These are phyloP conservation scores for Monomorium pharaonis DNA, from an alignment of 1,140 invertebrate species.

Conservation along the genomic window DNA sequence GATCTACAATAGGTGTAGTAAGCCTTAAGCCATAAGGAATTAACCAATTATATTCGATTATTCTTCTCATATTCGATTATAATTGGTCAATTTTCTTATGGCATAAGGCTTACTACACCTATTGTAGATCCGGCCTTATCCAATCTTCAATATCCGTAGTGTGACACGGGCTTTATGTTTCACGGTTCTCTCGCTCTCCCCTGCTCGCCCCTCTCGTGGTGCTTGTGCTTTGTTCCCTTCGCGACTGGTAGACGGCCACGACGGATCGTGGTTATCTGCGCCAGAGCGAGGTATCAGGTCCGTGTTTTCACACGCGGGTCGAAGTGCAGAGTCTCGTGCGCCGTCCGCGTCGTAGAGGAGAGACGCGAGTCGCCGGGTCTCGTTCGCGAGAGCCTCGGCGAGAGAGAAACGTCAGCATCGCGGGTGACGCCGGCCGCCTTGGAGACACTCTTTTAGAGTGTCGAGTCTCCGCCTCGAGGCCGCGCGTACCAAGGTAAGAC, in stretches of 20 bases:
- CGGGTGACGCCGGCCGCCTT: slow-evolving; percentile 78
- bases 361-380: background rate
- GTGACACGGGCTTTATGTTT: too few species aligned
- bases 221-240: slow-evolving; percentile 59
- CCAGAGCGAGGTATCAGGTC: background rate
- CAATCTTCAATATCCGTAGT: too few species aligned
- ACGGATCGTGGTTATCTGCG: background rate
- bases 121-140: too few species aligned
- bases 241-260: too few species aligned
- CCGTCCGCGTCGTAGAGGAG: slow-evolving; percentile 1
- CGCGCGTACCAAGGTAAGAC: slow-evolving; percentile 74
- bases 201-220: background rate
- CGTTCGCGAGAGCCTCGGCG: background rate
- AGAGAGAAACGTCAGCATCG: slow-evolving; percentile 42
- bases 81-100: too few species aligned
- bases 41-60: too few species aligned
- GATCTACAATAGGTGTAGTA: too few species aligned
- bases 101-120: too few species aligned
- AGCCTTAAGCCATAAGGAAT: too few species aligned
- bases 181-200: background rate
- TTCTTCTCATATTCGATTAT: too few species aligned
- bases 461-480: slow-evolving; percentile 69
- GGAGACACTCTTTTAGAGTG: slow-evolving; percentile 66
- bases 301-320: background rate
- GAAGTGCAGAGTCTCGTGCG: background rate